These are phyloP conservation scores for Cepaea hortensis DNA, from an alignment of 2,888 invertebrate genomes.

Conservation along the genomic window DNA sequence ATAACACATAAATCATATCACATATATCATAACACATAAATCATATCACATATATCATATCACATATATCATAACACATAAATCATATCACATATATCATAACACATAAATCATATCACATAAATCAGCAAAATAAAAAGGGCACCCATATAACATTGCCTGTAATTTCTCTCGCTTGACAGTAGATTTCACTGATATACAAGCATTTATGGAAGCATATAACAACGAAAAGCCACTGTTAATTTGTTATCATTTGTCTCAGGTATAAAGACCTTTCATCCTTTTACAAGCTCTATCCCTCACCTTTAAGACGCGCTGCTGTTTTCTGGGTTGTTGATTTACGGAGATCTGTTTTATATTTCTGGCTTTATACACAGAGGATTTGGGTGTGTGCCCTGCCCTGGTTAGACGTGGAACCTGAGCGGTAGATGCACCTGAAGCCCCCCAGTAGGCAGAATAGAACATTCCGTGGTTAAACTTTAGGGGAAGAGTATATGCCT, in stretches of 20 bases:
- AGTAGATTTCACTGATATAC: not conserved
- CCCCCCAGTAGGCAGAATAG: not conserved
- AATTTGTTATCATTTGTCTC: slow-evolving; percentile 38
- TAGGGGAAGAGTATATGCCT: no score
- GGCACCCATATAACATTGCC: not conserved
- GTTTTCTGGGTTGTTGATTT: slow-evolving; percentile 16
- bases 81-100: no score
- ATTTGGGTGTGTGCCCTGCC: not conserved
- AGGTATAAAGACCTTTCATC: slow-evolving; percentile 30
- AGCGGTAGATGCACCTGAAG: slow-evolving; percentile 14
- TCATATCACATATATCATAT: no score
- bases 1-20: no score
- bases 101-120: no score
- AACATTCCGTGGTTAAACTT: not conserved
- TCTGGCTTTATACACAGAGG: slow-evolving; percentile 21
- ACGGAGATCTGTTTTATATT: slow-evolving; percentile 19
- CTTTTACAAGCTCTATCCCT: not conserved
- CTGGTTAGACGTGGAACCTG: not conserved
- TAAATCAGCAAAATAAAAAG: no score
- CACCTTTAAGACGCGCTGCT: not conserved
- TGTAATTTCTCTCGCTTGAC: not conserved
- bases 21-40: no score
- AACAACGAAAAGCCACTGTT: slow-evolving; percentile 25
- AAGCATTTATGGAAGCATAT: slow-evolving; percentile 13
- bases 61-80: no score